phyloP scores from a whole-genome alignment of 2,797 vertebrate species.

The Enoplosus armatus region DNA sequence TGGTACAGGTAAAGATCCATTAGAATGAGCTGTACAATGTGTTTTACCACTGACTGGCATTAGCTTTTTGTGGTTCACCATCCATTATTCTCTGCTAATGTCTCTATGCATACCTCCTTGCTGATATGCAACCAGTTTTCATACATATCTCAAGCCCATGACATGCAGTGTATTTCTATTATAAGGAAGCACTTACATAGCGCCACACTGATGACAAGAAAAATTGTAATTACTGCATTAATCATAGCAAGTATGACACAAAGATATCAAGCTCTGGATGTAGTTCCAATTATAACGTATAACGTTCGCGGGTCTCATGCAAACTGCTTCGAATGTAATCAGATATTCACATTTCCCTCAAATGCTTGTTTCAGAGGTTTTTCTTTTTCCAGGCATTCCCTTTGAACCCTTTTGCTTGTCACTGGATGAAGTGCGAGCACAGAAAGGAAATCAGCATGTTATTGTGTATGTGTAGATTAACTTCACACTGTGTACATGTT shows the following conservation, averaged over 20 bases:
- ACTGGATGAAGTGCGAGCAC: slow-evolving; percentile 43
- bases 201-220: slow-evolving; percentile 32
- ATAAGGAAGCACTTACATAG: slow-evolving; percentile 35
- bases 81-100: slow-evolving; percentile 72
- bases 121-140: slow-evolving; percentile 66
- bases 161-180: slow-evolving; percentile 45
- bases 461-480: slow-evolving; percentile 62
- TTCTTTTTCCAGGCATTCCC: slow-evolving; percentile 35
- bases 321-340: slow-evolving; percentile 56
- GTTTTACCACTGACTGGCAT: slow-evolving; percentile 52
- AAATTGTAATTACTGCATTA: slow-evolving; percentile 46
- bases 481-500: slow-evolving; percentile 57
- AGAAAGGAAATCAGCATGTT: slow-evolving; percentile 57
- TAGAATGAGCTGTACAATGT: slow-evolving; percentile 31
- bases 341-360: slow-evolving; percentile 41
- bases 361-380: slow-evolving; percentile 6
- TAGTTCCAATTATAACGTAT: slow-evolving; percentile 41
- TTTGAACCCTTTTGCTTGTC: slow-evolving; percentile 54
- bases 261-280: slow-evolving; percentile 40
- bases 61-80: slow-evolving; percentile 59
- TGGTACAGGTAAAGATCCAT: slow-evolving; percentile 40
- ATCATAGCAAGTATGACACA: slow-evolving; percentile 55
- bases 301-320: slow-evolving; percentile 27
- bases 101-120: slow-evolving; percentile 54
- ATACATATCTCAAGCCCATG: slow-evolving; percentile 58